Conservation (phyloP, 2,888 invertebrate species). For the Antheraea assamensis region DNA sequence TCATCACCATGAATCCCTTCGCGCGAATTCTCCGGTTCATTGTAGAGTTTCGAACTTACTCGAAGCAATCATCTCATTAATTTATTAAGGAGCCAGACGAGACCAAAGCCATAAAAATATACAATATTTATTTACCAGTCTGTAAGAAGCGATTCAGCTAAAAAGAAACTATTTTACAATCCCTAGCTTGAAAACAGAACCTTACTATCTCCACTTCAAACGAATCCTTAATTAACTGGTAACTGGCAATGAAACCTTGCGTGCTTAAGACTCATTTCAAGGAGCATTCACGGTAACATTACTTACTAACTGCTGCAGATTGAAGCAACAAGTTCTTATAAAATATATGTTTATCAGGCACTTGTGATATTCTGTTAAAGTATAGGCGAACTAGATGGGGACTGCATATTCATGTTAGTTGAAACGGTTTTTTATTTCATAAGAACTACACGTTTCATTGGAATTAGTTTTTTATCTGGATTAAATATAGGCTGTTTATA, state of each 20-base stretch:
- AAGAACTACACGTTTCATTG: no score
- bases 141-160: background rate
- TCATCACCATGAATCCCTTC: no score
- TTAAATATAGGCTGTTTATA: no score
- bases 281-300: constrained; percentile 46
- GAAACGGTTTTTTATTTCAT: no score
- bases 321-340: constrained; percentile 51
- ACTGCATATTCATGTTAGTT: no score
- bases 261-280: constrained; percentile 59
- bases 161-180: background rate
- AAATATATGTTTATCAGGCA: constrained; percentile 20
- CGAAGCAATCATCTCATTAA: no score
- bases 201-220: constrained; percentile 13
- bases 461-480: no score
- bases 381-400: no score
- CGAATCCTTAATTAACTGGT: constrained; percentile 55
- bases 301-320: constrained; percentile 42
- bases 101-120: background rate
- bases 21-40: no score
- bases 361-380: constrained; percentile 8
- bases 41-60: background rate
- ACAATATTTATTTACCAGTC: background rate
- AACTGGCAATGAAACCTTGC: constrained; percentile 63
- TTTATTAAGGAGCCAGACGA: background rate
- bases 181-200: background rate